phyloP scores from a whole-genome alignment of 2,888 invertebrate species.

The Xestia sexstrigata region DNA sequence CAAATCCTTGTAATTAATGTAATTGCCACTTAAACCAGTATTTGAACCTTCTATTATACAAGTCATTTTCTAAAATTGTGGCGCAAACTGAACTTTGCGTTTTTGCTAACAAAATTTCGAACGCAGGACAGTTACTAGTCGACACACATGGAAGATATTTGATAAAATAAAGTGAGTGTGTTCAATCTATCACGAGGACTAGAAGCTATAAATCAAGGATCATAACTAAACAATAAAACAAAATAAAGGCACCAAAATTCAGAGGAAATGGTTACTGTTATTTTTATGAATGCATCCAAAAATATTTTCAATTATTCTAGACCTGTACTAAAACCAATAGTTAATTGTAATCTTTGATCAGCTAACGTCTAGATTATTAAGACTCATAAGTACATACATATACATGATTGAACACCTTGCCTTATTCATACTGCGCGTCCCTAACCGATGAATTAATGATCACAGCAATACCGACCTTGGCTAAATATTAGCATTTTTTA shows the following conservation, averaged over 20 bases:
- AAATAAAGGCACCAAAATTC: background rate
- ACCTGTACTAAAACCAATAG: background rate
- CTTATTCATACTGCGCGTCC: constrained; percentile 24
- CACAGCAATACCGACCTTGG: constrained; percentile 28
- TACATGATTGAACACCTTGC: constrained; percentile 5
- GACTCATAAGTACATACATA: background rate
- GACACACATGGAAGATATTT: background rate
- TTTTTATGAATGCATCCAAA: background rate
- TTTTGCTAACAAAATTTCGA: background rate
- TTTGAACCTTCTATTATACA: background rate
- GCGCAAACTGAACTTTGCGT: background rate
- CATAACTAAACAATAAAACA: background rate
- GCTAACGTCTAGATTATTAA: background rate
- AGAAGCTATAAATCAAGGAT: constrained; percentile 3
- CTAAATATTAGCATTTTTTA: constrained; percentile 51
- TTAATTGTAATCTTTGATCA: background rate
- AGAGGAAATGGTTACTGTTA: background rate
- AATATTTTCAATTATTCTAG: background rate
- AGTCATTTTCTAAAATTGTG: background rate
- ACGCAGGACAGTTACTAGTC: background rate
- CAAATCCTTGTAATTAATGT: background rate
- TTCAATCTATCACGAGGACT: background rate
- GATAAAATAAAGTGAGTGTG: background rate
- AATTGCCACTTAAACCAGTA: background rate
- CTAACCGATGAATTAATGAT: constrained; percentile 27